Evolutionary conservation across 2,113 vertebrate genomes (phyloP), one percentile per base, ranked within the genome.

Genomic region (Rhadina sibilatrix): DNA sequence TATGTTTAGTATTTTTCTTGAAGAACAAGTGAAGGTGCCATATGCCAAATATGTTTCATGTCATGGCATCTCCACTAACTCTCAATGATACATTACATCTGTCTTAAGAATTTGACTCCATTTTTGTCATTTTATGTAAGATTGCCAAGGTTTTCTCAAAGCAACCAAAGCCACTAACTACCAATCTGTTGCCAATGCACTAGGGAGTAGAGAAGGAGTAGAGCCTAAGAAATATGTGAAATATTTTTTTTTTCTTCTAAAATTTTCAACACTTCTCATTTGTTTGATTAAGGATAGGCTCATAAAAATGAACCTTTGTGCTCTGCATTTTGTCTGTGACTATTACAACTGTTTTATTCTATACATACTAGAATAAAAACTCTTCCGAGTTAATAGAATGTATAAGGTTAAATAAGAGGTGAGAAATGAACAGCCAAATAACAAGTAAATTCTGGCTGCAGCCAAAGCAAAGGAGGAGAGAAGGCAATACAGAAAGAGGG

Each of bases 1-100:
- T 92, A 60, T 75, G 50, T 92, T 86, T 86, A 87, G 71, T 81
- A 76, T 71, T 94, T 94, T 78, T 84, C 76, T 60, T 90, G 68
- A 63, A 86, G 85, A 91, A 77, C 17, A 90, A 93, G 56, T 46
- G 76, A 89, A 83, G 63, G 27, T 6, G 6, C 56, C 57, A 57
- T 90, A 92, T 94, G 90, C 69, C 60, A 87, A 84, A 84, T 88
- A 78, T 27, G 59, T 71, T 94, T 89, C 37, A 25, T n/a, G 65
- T 71, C 86, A 72, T 54, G 89, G 65, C 57, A 87, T 83, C 72
- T 90, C 71, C 72, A 89, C 76, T 83, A 90, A 72, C 81, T 74
- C 77, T 53, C 69, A 83, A 12, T 0, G 10, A 78, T 68, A 33
- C 24, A 22, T 90, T 93, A 74, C 52, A 90, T 79, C 76, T 92